phyloP scores from a whole-genome alignment of 2,113 vertebrate genomes.

The Chiloscyllium plagiosum region DNA sequence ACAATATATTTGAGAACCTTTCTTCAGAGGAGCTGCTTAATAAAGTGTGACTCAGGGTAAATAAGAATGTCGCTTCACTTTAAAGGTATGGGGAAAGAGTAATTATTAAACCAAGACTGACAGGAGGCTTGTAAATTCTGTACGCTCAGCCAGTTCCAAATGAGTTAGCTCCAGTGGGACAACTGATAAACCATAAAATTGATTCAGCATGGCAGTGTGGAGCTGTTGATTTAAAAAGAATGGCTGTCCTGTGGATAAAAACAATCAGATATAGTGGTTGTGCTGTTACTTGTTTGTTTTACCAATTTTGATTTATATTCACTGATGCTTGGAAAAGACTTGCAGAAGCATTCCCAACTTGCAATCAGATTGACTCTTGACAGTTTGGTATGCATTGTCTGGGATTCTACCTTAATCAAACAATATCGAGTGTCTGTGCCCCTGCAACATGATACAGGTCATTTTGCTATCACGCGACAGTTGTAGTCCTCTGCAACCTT shows the following conservation, averaged over 20 bases:
- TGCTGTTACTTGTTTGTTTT: background rate
- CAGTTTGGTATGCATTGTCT: background rate
- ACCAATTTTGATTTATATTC: background rate
- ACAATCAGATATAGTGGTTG: background rate
- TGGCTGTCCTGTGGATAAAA: background rate
- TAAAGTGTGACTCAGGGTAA: slow-evolving; percentile 31
- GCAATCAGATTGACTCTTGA: background rate
- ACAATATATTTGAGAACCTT: slow-evolving; percentile 8
- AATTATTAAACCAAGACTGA: slow-evolving; percentile 16
- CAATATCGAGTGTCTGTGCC: background rate
- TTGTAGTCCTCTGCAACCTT: no score
- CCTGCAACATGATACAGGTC: background rate
- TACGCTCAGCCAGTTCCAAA: background rate
- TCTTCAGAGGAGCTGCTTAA: slow-evolving; percentile 23
- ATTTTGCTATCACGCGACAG: no score
- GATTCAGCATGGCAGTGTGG: no score
- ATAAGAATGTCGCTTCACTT: slow-evolving; percentile 18
- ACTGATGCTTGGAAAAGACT: background rate
- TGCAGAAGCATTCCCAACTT: background rate
- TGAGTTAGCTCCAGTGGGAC: slow-evolving; percentile 7
- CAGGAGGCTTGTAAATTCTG: slow-evolving; percentile 28
- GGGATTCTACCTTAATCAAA: background rate
- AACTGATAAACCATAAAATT: slow-evolving; percentile 33
- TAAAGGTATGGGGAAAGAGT: slow-evolving; percentile 25
- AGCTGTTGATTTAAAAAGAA: background rate